phyloP scores from a whole-genome alignment of 2,113 vertebrate genomes.

The Peromyscus polionotus region DNA sequence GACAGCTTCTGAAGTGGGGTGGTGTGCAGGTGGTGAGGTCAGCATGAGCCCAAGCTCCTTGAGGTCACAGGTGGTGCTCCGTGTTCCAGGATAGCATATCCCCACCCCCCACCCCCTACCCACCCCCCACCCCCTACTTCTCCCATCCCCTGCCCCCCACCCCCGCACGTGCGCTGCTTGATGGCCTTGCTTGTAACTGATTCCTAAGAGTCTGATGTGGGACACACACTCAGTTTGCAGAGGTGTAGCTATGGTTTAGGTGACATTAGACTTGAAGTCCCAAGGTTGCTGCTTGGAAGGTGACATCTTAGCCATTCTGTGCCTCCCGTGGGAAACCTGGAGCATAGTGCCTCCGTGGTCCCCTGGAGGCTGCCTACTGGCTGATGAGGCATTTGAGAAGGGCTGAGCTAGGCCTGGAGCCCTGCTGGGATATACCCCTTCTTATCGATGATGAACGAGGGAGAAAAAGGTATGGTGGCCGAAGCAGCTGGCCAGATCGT shows the following conservation, averaged over 20 bases:
- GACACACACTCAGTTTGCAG: background rate
- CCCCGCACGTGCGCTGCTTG: fast-evolving
- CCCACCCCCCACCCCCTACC: too few relatives aligned
- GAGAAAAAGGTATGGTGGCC: background rate
- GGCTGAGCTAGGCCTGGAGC: background rate
- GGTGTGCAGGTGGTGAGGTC: background rate
- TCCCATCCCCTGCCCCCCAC: too few relatives aligned
- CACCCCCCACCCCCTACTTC: too few relatives aligned
- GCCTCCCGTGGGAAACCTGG: fast-evolving
- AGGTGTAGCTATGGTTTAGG: fast-evolving
- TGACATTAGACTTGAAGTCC: background rate
- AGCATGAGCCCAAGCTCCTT: background rate
- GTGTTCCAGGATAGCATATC: fast-evolving
- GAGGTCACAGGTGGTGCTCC: background rate
- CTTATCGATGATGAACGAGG: too few relatives aligned
- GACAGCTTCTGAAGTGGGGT: background rate
- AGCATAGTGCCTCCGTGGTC: background rate
- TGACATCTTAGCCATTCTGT: background rate
- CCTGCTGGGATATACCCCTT: background rate
- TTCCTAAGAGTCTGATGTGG: fast-evolving
- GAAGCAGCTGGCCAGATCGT: fast-evolving
- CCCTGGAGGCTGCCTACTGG: background rate
- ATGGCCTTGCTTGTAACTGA: too few relatives aligned
- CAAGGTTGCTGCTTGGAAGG: background rate
- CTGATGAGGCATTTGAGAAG: too few relatives aligned